Evolutionary conservation across 2,888 invertebrate species (phyloP).

Genomic region (Lithophane socia): DNA sequence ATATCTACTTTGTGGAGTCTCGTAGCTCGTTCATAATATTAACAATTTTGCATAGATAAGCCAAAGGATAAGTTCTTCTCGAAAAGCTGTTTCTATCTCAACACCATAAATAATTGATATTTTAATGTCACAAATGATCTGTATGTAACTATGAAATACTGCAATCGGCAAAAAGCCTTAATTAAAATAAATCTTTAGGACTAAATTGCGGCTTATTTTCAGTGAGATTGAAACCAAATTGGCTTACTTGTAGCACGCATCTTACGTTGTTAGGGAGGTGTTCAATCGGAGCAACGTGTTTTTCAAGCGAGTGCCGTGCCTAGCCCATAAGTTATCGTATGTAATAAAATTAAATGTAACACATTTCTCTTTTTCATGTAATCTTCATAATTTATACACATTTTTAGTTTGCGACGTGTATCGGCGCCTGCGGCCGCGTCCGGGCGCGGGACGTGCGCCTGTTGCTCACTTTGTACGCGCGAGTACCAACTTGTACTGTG

Average conservation of each 20-base stretch:
- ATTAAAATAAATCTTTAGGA: constrained; percentile 39
- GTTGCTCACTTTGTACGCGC: constrained; percentile 68
- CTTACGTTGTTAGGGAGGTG: constrained; percentile 64
- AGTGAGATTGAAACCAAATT: constrained; percentile 39
- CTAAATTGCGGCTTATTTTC: constrained; percentile 61
- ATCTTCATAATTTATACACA: constrained; percentile 90
- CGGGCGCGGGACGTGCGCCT: constrained; percentile 55
- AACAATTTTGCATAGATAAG: constrained; percentile 79
- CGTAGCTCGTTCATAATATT: constrained; percentile 65
- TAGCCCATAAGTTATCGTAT: constrained; percentile 89
- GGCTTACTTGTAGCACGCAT: constrained; percentile 16
- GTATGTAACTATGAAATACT: constrained; percentile 84
- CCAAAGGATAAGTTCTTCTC: constrained; percentile 76
- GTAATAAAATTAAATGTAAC: constrained; percentile 91
- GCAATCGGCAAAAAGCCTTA: constrained; percentile 72
- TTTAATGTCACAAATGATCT: constrained; percentile 90
- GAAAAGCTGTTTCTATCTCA: constrained; percentile 84
- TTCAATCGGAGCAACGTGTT: constrained; percentile 79
- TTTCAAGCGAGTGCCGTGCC: constrained; percentile 86
- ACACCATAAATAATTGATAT: constrained; percentile 90
- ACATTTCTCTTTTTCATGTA: constrained; percentile 90
- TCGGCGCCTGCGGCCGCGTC: constrained; percentile 81
- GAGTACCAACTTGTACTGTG: constrained; percentile 60
- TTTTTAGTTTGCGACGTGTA: constrained; percentile 88
- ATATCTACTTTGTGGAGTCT: constrained; percentile 57